Evolutionary conservation across 2,113 vertebrate genomes (phyloP).

Genomic region (Cisticola juncidis): DNA sequence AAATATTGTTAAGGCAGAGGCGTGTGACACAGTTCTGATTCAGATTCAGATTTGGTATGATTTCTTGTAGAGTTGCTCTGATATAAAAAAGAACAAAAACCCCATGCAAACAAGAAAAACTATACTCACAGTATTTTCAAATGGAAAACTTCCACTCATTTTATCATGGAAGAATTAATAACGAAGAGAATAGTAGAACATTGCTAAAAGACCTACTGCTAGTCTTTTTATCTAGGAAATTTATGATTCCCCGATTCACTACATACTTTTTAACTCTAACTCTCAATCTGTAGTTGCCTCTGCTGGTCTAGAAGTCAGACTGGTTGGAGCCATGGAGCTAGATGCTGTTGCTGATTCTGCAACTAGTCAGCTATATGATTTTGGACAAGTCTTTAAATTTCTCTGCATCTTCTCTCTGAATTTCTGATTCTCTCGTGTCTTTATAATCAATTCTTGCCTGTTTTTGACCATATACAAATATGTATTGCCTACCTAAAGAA

Average conservation of each 20-base stretch:
- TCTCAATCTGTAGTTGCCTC: background rate
- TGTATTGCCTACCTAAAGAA: background rate
- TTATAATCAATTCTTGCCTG: background rate
- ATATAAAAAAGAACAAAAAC: background rate
- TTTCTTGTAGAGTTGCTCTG: background rate
- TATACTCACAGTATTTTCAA: background rate
- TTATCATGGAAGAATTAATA: background rate
- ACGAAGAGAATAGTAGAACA: background rate
- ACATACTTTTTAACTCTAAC: background rate
- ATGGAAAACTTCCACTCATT: background rate
- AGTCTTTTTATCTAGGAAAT: background rate
- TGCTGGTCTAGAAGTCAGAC: background rate
- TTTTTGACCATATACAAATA: background rate
- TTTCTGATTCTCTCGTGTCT: background rate
- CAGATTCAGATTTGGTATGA: background rate
- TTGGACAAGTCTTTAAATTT: background rate
- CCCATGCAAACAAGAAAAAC: background rate
- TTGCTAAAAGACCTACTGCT: background rate
- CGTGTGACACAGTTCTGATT: background rate
- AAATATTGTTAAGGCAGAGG: background rate
- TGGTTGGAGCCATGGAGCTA: background rate
- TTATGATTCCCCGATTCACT: background rate
- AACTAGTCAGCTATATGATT: background rate
- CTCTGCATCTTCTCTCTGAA: background rate
- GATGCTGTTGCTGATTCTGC: background rate